A percentile compares a stretch with the other conserved stretches of the same genome.
These are phyloP conservation scores for Drosophila lacertosa DNA, from an alignment of 1,140 invertebrate genomes.

Conservation along the genomic window DNA sequence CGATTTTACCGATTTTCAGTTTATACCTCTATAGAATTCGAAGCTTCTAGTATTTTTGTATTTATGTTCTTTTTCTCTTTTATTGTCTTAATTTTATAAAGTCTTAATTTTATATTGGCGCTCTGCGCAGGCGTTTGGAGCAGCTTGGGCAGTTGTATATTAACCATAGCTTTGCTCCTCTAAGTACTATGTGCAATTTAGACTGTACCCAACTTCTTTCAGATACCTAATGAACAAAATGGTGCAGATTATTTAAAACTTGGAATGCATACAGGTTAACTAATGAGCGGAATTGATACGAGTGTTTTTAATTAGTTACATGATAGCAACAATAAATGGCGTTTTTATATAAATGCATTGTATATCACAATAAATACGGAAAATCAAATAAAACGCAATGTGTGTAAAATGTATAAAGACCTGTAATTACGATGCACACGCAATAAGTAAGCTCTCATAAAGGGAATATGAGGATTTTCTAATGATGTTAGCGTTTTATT, in stretches of 20 bases:
- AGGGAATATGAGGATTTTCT: conserved; percentile 23
- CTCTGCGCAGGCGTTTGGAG: too few relatives aligned
- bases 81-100: too few relatives aligned
- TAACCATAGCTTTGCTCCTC: too few relatives aligned
- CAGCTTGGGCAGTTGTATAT: too few relatives aligned
- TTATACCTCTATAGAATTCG: too few relatives aligned
- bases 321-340: background rate
- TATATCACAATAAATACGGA: background rate
- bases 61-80: too few relatives aligned
- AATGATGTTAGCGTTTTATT: conserved; percentile 6
- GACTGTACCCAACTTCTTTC: background rate
- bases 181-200: background rate
- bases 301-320: background rate
- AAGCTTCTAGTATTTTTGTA: too few relatives aligned
- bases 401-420: conserved; percentile 18
- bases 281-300: background rate
- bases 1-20: too few relatives aligned
- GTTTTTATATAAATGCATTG: background rate
- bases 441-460: conserved; percentile 16
- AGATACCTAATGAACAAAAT: background rate
- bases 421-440: conserved; percentile 5
- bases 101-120: too few relatives aligned
- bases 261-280: background rate
- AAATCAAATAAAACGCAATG: conserved; percentile 15
- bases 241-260: too few relatives aligned